A percentile compares a stretch with the other conserved stretches of the same genome.
Conservation (phyloP, 2,888 invertebrate genomes). For the Azorinus chamasolen region DNA sequence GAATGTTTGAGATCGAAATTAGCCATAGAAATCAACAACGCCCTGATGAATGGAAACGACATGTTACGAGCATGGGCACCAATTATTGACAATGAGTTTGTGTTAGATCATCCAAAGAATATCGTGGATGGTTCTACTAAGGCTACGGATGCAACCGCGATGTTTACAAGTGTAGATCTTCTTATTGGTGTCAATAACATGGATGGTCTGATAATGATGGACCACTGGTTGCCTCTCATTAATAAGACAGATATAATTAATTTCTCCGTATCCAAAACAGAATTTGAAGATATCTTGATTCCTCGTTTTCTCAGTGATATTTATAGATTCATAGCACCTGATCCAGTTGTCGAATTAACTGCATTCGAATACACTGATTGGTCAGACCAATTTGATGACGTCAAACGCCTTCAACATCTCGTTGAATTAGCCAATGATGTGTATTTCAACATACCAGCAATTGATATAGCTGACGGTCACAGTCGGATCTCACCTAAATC, state of each 20-base stretch:
- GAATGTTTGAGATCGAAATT: too few species aligned
- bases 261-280: neutral
- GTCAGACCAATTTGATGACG: neutral
- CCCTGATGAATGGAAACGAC: too few species aligned
- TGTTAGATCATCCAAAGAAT: conserved; percentile 4
- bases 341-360: neutral
- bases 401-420: neutral
- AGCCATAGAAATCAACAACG: too few species aligned
- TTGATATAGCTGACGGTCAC: neutral
- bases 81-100: conserved; percentile 2
- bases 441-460: neutral
- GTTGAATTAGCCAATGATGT: neutral
- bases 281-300: neutral
- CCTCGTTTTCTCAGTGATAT: neutral
- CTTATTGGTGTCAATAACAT: conserved; percentile 7
- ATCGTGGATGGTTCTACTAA: conserved; percentile 1
- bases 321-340: neutral
- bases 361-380: conserved; percentile 9
- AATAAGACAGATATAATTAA: neutral
- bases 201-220: too few species aligned
- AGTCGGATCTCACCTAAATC: neutral
- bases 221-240: too few species aligned
- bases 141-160: neutral
- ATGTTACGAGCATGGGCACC: too few species aligned
- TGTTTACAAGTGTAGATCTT: conserved; percentile 9